Percentiles rank a stretch among this genome's conserved stretches.
These are phyloP conservation scores for Pomatorhinus ruficollis DNA, from an alignment of 2,113 vertebrate species.

Conservation along the genomic window DNA sequence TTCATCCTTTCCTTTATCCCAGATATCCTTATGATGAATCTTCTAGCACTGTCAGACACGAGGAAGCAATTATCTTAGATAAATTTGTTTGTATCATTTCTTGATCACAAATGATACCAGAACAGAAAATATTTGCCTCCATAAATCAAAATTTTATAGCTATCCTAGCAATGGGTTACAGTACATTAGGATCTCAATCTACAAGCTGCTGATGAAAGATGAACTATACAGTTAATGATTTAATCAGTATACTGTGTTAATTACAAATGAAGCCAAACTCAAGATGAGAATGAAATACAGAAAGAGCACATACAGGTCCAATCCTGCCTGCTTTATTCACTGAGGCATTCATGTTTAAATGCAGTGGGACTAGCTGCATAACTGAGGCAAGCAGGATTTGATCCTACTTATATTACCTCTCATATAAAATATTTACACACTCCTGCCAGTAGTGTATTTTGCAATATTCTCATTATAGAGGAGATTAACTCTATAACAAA, in stretches of 20 bases:
- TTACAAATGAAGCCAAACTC: slow-evolving; percentile 40
- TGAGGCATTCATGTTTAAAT: not conserved
- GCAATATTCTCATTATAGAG: not conserved
- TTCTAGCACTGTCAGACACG: not conserved
- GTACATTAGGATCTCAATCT: slow-evolving; percentile 44
- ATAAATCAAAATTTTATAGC: slow-evolving; percentile 42
- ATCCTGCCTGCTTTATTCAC: not conserved
- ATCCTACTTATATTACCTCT: not conserved
- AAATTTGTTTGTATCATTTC: slow-evolving; percentile 53
- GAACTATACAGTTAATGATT: slow-evolving; percentile 34
- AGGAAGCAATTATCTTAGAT: slow-evolving; percentile 2
- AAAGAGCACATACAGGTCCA: not conserved
- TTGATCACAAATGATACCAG: slow-evolving; percentile 43
- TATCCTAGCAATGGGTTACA: slow-evolving; percentile 24
- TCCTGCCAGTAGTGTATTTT: not conserved
- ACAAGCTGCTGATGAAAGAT: slow-evolving; percentile 24
- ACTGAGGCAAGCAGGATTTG: not conserved
- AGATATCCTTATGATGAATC: not conserved
- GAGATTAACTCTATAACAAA: slow-evolving; percentile 10
- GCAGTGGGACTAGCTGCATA: not conserved
- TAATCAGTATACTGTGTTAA: slow-evolving; percentile 49
- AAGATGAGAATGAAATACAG: slow-evolving; percentile 12
- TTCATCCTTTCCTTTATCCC: not conserved
- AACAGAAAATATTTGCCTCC: slow-evolving; percentile 54
- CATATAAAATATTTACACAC: not conserved